Evolutionary conservation across 2,797 vertebrate species (phyloP), one percentile per base, ranked within the genome.

Genomic region (Hylomyscus alleni): DNA sequence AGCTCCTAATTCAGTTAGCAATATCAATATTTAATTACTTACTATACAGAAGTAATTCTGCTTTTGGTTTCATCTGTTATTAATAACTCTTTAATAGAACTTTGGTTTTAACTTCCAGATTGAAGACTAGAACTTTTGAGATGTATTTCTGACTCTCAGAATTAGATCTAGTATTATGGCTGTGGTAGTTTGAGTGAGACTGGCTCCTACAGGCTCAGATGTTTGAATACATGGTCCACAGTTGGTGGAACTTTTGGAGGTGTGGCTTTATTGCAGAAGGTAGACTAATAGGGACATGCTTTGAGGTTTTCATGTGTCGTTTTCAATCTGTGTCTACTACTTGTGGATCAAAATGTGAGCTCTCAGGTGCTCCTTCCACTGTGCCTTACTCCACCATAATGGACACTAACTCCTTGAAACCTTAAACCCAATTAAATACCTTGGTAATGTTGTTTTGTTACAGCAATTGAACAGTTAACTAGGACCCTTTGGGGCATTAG

Each of bases 11-110:
- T 94, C 82, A 90, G 76, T 94, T 62, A 94, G 77, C 73, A 93
- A 52, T 82, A 75, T 89, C 90, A 94, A 92, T 96, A 94, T 92
- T 96, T 96, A 94, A 93, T 44, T 47, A 90, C 47, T 93, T 80
- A 40, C 88, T 95, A 15, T n/a, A 3, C 24, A 69, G 85, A 85
- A 78, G 22, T 56, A 90, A 91, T 83, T 92, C 82, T 9, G 3
- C 56, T 83, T 86, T 96, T 78, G 34, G 56, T 40, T 92, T 76
- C 37, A 52, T 82, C 54, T 62, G 34, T 90, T 93, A 95, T 69
- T 93, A 96, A 92, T 90, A 56, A 92, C 85, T 92, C 20, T 83
- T 83, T 89, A 82, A 93, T 92, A 47, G 26, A 82, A 65, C n/a
- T 81, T 47, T 82, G 58, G n/a, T 40, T 97, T 92, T 92, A 90